These are phyloP conservation scores for Choristoneura fumiferana DNA, from an alignment of 1,140 invertebrate genomes.

Conservation along the genomic window DNA sequence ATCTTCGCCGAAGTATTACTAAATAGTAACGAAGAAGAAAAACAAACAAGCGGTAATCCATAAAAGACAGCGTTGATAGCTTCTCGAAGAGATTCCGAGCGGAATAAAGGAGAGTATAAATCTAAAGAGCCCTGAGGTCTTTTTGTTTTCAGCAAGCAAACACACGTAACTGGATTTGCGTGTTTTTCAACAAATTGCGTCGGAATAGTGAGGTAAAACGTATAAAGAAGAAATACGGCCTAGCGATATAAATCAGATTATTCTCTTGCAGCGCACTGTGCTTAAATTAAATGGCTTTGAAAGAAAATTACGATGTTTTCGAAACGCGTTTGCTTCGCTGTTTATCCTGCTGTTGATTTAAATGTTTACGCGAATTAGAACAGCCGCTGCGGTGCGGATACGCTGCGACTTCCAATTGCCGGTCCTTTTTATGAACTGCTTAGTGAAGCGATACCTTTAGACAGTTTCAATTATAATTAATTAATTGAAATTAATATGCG, in stretches of 20 bases:
- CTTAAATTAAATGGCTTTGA: conserved; percentile 52
- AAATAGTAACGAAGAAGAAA: conserved; percentile 11
- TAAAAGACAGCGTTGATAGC: conserved; percentile 6
- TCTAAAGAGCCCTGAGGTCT: conserved; percentile 19
- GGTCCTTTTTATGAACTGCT: neutral
- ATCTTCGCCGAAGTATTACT: conserved; percentile 21
- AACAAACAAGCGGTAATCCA: conserved; percentile 11
- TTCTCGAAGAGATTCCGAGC: conserved; percentile 4
- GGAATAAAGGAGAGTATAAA: conserved; percentile 15
- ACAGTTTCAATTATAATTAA: conserved; percentile 14
- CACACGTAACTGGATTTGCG: conserved; percentile 39
- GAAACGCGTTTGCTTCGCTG: conserved; percentile 39
- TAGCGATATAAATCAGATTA: conserved; percentile 63
- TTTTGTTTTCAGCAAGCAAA: conserved; percentile 31
- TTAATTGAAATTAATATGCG: conserved; percentile 4
- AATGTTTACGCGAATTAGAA: conserved; percentile 12
- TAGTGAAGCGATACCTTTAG: conserved; percentile 1
- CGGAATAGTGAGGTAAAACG: conserved; percentile 27
- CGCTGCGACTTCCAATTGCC: neutral
- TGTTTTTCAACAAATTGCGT: conserved; percentile 50
- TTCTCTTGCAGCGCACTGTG: conserved; percentile 36
- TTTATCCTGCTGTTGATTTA: conserved; percentile 27
- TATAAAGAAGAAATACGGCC: conserved; percentile 41
- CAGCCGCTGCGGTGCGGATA: neutral
- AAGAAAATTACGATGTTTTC: conserved; percentile 53